phyloP scores from a whole-genome alignment of 2,888 invertebrate genomes.

The Trachelus tabidus region DNA sequence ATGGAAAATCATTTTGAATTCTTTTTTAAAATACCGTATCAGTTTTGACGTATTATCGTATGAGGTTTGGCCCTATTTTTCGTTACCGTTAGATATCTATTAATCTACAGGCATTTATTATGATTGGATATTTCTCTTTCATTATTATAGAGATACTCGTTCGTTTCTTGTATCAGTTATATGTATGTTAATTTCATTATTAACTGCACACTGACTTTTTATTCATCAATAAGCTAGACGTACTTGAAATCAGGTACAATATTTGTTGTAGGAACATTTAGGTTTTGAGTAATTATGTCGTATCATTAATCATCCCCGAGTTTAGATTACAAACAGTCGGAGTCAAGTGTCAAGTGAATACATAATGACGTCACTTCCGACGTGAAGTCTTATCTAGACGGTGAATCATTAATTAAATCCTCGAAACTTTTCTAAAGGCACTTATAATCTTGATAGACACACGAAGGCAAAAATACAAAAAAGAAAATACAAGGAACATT shows the following conservation, averaged over 20 bases:
- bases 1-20: neutral
- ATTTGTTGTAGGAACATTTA: neutral
- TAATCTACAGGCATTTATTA: neutral
- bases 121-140: neutral
- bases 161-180: neutral
- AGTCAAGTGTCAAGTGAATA: neutral
- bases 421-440: neutral
- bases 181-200: neutral
- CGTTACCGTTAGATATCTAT: neutral
- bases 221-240: neutral
- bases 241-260: conserved; percentile 4
- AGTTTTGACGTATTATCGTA: neutral
- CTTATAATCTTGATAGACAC: conserved; percentile 4
- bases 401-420: neutral
- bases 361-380: neutral
- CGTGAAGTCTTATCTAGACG: neutral
- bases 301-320: neutral
- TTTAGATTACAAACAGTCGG: neutral
- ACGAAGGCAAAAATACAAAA: conserved; percentile 21
- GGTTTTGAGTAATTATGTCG: neutral
- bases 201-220: neutral
- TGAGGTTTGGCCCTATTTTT: neutral
- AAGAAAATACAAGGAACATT: conserved; percentile 15
- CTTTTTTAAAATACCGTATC: neutral
- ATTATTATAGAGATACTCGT: neutral